A percentile compares a stretch with the other conserved stretches of the same genome.
Evolutionary conservation across 2,113 vertebrate species (phyloP).

Genomic region (Ariopsis seemanni): DNA sequence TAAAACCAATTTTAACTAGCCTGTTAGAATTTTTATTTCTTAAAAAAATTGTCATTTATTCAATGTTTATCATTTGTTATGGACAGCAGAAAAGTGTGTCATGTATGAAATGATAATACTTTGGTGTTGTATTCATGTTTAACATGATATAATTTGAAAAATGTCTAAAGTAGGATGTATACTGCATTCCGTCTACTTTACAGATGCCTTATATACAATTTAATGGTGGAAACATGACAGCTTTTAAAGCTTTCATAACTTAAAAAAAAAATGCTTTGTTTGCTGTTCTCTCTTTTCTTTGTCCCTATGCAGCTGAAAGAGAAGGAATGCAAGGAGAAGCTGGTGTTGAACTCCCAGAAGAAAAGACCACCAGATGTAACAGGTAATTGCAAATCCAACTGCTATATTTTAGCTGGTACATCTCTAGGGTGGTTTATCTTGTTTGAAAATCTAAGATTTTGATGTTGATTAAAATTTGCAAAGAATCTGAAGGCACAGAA

Average conservation of each 20-base stretch:
- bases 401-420: not conserved
- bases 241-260: not conserved
- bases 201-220: not conserved
- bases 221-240: not conserved
- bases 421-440: not conserved
- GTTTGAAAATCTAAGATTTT: not conserved
- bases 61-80: not conserved
- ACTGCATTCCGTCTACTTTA: not conserved
- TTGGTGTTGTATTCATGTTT: not conserved
- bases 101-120: not conserved
- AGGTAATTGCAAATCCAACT: constrained; percentile 71
- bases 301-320: constrained; percentile 63
- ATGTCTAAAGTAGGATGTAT: not conserved
- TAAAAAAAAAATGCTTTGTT: not conserved
- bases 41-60: not conserved
- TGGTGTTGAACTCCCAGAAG: constrained; percentile 69
- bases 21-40: not conserved
- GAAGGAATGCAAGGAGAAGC: constrained; percentile 74
- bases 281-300: constrained; percentile 38
- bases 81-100: not conserved
- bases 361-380: constrained; percentile 73
- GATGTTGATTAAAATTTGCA: not conserved
- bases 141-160: not conserved
- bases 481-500: not conserved
- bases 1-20: not conserved